Evolutionary conservation across 1,140 invertebrate species (phyloP), one percentile per base, ranked within the genome.

Genomic region (Drosophila varians): DNA sequence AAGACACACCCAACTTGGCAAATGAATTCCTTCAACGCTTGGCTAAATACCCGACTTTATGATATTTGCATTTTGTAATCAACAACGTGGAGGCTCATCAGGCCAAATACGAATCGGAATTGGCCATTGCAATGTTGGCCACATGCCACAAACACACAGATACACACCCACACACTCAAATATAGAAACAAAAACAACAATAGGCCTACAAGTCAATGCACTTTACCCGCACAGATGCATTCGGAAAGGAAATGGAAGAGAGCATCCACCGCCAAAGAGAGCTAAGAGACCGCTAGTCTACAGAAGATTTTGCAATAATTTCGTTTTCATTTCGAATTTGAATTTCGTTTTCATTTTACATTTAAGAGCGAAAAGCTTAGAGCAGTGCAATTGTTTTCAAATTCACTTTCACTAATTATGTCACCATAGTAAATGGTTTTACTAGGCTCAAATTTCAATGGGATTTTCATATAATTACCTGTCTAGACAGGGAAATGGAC

Each of bases 381-480:
- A 26, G 26, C 57, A 62, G n/a, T 61, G 36, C 55, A 61, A 74
- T 80, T 54, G 52, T 54, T 26, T 54, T 28, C 70, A 75, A 64
- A 76, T 88, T 88, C 71, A 76, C 83, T 88, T 88, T 88, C 83
- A 82, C 83, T 88, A 87, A 88, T 88, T 88, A 88, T 88, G 83
- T 88, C 83, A 88, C 60, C 69, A 72, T 57, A 62, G 42, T 34
- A 40, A 45, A 31, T 18, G 5, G 19, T 16, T 47, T n/a, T 16
- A 25, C 31, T 25, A 36, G 34, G 19, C 23, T 28, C 11, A 11
- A 34, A 14, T 48, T 38, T 47, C 12, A 31, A 1, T 18, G 9
- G 4, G 8, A 0, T 28, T 4, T 36, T 40, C 18, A 4, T 40
- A 69, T 65, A 57, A 45, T 42, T 47, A 46, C n/a, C 55, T 43